Percentiles rank a stretch among this genome's conserved stretches.
Evolutionary conservation across 1,140 invertebrate species (phyloP).

Genomic region (Cataglyphis hispanica): DNA sequence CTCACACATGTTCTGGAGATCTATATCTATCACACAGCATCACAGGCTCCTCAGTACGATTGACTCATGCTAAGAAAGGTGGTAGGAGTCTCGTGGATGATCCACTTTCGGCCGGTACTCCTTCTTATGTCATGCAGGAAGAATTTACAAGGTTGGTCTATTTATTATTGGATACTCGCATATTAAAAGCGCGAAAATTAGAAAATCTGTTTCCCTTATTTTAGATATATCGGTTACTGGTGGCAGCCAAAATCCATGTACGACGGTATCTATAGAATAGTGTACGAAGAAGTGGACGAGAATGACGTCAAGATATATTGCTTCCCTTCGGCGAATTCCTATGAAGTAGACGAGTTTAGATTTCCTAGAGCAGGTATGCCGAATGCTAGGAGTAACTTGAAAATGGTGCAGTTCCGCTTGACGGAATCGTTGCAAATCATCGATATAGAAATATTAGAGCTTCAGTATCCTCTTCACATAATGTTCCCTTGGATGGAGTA

Average conservation of each 20-base stretch:
- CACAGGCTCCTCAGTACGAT: conserved; percentile 90
- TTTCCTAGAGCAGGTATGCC: conserved; percentile 96
- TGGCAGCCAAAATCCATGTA: conserved; percentile 93
- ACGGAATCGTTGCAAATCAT: conserved; percentile 89
- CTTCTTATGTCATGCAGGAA: conserved; percentile 99
- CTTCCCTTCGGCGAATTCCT: conserved; percentile 93
- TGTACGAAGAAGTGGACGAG: conserved; percentile 99
- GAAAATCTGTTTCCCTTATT: conserved; percentile 2
- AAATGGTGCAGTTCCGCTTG: conserved; percentile 94
- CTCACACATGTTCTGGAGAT: conserved; percentile 96
- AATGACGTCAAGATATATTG: conserved; percentile 96
- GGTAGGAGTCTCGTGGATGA: conserved; percentile 92
- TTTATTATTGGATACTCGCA: background rate
- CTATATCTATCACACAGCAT: conserved; percentile 94
- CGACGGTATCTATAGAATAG: conserved; percentile 94
- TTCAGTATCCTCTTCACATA: conserved; percentile 91
- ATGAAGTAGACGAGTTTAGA: conserved; percentile 95
- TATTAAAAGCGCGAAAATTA: background rate
- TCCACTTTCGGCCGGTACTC: conserved; percentile 95
- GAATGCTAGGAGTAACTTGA: conserved; percentile 96
- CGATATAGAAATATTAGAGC: conserved; percentile 90
- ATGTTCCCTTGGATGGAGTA: conserved; percentile 98
- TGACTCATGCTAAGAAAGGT: conserved; percentile 95
- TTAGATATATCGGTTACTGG: conserved; percentile 97
- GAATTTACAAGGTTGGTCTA: conserved; percentile 92